A percentile compares a stretch with the other conserved stretches of the same genome.
Conservation (phyloP, 2,888 invertebrate species). For the Elysia crispata region DNA sequence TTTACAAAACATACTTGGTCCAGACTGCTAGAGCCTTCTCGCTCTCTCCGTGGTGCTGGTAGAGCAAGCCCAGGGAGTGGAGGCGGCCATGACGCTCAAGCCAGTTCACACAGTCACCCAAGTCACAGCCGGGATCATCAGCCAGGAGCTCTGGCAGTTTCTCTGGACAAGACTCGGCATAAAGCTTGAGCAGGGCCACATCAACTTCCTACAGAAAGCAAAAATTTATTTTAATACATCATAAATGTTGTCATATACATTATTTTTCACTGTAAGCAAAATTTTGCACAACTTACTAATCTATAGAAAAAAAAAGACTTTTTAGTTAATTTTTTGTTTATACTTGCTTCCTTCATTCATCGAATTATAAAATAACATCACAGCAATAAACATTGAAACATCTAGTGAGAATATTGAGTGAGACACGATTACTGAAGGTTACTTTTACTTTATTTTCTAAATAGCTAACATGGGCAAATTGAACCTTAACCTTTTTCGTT, state of each 20-base stretch:
- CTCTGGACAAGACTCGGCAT: constrained; percentile 75
- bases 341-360: too few relatives aligned
- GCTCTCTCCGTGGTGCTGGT: constrained; percentile 75
- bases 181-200: constrained; percentile 78
- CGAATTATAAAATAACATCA: too few relatives aligned
- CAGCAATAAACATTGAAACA: too few relatives aligned
- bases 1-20: constrained; percentile 72
- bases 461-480: too few relatives aligned
- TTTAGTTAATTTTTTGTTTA: neutral
- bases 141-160: constrained; percentile 73
- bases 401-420: too few relatives aligned
- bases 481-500: too few relatives aligned
- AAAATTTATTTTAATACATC: too few relatives aligned
- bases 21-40: constrained; percentile 78
- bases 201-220: constrained; percentile 76
- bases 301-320: neutral
- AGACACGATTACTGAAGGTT: too few relatives aligned
- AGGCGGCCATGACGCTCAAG: constrained; percentile 75
- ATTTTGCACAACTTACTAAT: too few relatives aligned
- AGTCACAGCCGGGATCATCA: constrained; percentile 73
- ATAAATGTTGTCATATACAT: too few relatives aligned
- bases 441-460: too few relatives aligned
- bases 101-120: constrained; percentile 77
- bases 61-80: constrained; percentile 78
- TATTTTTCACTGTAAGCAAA: too few relatives aligned